Evolutionary conservation across 1,140 invertebrate species (phyloP).

Genomic region (Steinernema feltiae): DNA sequence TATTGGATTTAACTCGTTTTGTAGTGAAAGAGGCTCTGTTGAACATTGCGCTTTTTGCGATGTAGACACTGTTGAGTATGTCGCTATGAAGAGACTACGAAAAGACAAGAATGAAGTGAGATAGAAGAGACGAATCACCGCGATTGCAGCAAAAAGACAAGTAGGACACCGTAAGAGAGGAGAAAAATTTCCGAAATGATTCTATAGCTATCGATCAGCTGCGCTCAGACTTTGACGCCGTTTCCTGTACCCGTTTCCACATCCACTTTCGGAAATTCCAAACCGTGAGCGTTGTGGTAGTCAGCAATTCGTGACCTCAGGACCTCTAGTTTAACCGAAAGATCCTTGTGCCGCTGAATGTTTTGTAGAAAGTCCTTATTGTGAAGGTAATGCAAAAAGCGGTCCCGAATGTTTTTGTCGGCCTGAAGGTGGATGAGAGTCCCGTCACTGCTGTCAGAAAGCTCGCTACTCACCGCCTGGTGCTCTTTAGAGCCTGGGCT

Average conservation of each 20-base stretch:
- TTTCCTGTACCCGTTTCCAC: constrained; percentile 9
- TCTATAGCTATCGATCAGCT: background rate
- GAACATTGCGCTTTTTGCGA: background rate
- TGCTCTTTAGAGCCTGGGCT: background rate
- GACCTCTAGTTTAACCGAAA: background rate
- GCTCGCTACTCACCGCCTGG: background rate
- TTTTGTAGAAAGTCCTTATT: background rate
- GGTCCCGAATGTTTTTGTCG: background rate
- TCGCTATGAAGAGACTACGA: background rate
- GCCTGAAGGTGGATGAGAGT: background rate
- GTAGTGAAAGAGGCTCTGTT: background rate
- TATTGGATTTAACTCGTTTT: background rate
- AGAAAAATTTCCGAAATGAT: background rate
- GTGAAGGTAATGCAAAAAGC: background rate
- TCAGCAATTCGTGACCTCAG: background rate
- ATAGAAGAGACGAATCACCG: background rate
- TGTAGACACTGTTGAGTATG: background rate
- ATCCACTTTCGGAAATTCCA: background rate
- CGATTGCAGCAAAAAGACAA: background rate
- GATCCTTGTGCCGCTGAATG: background rate
- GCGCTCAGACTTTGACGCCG: constrained; percentile 3
- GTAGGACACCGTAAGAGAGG: background rate
- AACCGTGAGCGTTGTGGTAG: background rate
- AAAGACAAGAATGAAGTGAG: constrained; percentile 1
- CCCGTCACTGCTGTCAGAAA: background rate